Base-by-base conservation (phyloP, 1,140 invertebrate species). In the Agrypnia vestita region DNA sequence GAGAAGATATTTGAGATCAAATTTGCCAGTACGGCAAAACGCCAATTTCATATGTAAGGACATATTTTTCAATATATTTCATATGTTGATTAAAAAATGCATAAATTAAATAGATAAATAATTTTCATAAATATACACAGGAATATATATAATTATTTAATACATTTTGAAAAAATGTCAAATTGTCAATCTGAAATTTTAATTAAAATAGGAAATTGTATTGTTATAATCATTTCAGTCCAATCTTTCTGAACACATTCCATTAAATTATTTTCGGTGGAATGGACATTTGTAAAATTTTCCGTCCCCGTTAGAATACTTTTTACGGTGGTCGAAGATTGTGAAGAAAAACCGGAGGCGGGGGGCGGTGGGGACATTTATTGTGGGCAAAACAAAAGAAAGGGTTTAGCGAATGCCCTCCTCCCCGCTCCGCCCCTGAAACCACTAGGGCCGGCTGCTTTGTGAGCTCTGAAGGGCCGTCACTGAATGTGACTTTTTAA, bases 401-500 rank as follows among this genome's bases (percentile, higher is more conserved):
- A 55, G 74, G 79, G 62, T 80, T 80, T 76, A 21, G 79, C 55
- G 79, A 80, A 61, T 15, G 17, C 12, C 73, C 79, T 56, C 61
- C 35, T 4, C 9, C 19, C n/a, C 64, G 35, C 21, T 13, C 3
- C 17, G 51, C 17, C 51, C n/a, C 44, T 3, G 21, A 10, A 44
- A 51, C 72, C 76, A 46, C 61, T 61, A 35, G 73, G 61, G 13
- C 35, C 17, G 51, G 17, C 15, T 67, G 71, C 72, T 80, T 51
- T 76, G 79, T 69, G 44, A 61, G 17, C 35, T 15, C 35, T 51
- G 56, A 51, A 80, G 59, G 47, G 73, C 64, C 11, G 73, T 72
- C 79, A 76, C 73, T 71, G 79, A 71, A 76, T 77, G 64, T 77
- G 79, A 77, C 64, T 80, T 69, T 80, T 80, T 77, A 73, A 80